Evolutionary conservation across 2,113 vertebrate genomes (phyloP), one percentile per base, ranked within the genome.

Genomic region (Pangasianodon gigas): DNA sequence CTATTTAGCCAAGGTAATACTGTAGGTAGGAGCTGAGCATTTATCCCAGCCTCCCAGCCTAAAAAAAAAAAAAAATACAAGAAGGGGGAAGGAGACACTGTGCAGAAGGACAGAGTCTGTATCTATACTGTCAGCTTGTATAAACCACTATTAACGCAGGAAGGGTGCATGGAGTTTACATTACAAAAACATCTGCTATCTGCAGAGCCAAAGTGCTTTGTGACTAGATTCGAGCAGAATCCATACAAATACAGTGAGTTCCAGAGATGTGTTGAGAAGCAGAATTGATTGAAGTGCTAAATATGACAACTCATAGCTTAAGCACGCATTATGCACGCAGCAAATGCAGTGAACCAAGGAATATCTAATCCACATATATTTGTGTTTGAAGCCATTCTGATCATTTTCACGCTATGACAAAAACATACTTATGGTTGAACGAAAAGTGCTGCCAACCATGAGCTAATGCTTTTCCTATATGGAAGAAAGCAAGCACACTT

Each of bases 401-500:
- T 71, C 58, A 80, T 87, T 84, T 85, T 74, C n/a, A 51, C 37
- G 19, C 58, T 29, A 32, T 79, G 81, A 89, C 51, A 46, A 85
- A 88, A 87, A 87, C 62, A 92, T 71, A 51, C 56, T 84, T 9
- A 69, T 86, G 87, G 62, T 52, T 87, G 48, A 82, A 91, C n/a
- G 89, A 88, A 81, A 93, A 88, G 71, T 88, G 81, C 88, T 67
- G 37, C 56, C 87, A 89, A 91, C 58, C 81, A 71, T 37, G 83
- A 90, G 24, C 67, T 75, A 52, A 67, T 67, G 58, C 21, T 81
- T 81, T 88, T 51, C 62, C 48, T 13, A 26, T 13, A 26, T n/a
- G 9, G 10, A 65, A 11, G 26, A 65, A 65, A 89, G 29, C 26
- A 89, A 89, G 81, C 1, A 41, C 67, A 56, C 19, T 32, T 90